These are phyloP conservation scores for Geococcyx californianus DNA, from an alignment of 2,113 vertebrate species.

Conservation along the genomic window DNA sequence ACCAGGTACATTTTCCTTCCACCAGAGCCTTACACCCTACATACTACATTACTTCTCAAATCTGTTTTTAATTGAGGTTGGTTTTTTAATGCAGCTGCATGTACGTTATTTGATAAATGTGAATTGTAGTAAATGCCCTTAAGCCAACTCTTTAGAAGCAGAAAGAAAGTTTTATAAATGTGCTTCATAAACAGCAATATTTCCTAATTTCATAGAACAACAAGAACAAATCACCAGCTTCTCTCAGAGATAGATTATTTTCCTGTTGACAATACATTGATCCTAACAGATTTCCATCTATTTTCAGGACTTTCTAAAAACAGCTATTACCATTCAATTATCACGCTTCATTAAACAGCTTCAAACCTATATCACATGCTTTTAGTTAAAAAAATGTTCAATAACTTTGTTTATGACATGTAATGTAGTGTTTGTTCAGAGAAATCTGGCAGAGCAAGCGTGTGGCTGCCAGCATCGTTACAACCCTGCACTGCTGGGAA, in stretches of 20 bases:
- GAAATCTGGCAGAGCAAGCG: neutral
- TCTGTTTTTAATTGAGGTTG: neutral
- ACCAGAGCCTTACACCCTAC: neutral
- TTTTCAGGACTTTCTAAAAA: conserved; percentile 14
- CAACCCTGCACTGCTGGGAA: neutral
- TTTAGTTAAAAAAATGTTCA: neutral
- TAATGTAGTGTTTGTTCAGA: neutral
- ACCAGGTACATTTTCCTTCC: neutral
- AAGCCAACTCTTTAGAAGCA: neutral
- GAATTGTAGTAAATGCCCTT: neutral
- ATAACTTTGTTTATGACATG: neutral
- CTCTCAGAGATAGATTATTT: neutral
- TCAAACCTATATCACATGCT: neutral
- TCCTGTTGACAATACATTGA: conserved; percentile 1
- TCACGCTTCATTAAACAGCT: neutral
- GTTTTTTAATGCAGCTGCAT: neutral
- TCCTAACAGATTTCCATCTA: conserved; percentile 8
- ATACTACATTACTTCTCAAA: neutral
- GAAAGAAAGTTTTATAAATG: conserved; percentile 6
- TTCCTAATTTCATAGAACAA: conserved; percentile 17
- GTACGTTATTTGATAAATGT: neutral
- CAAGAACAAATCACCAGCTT: neutral
- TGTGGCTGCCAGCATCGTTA: neutral
- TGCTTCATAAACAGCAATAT: conserved; percentile 1
- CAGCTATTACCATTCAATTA: conserved; percentile 3